phyloP scores from a whole-genome alignment of 2,888 invertebrate species.

The Pristionchus entomophagus region DNA sequence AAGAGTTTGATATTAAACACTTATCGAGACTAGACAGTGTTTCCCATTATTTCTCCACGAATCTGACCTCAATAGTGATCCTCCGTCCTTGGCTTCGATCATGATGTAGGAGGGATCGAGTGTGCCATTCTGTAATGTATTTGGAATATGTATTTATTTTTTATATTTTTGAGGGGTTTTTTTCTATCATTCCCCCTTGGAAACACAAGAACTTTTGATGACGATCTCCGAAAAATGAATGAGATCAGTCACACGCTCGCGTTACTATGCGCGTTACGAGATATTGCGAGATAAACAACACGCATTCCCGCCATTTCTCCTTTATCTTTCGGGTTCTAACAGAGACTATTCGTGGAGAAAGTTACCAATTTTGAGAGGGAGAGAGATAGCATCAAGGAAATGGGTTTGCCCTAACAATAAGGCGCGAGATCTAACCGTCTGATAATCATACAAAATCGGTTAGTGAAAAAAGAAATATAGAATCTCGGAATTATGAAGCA shows the following conservation, averaged over 20 bases:
- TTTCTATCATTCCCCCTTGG: neutral
- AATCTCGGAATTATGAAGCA: too few relatives aligned
- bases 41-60: too few relatives aligned
- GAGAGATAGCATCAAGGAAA: neutral
- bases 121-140: slow-evolving; percentile 65
- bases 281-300: too few relatives aligned
- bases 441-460: too few relatives aligned
- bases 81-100: slow-evolving; percentile 68
- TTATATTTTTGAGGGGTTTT: neutral
- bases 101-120: slow-evolving; percentile 72
- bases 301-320: neutral
- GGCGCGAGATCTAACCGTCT: too few relatives aligned
- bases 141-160: neutral
- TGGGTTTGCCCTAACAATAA: too few relatives aligned
- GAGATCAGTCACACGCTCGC: too few relatives aligned
- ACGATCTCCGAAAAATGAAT: neutral
- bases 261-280: neutral
- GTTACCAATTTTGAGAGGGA: neutral
- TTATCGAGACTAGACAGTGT: neutral
- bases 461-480: too few relatives aligned
- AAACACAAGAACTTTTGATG: too few relatives aligned
- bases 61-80: slow-evolving; percentile 61
- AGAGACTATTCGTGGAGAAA: neutral
- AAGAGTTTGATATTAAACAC: too few relatives aligned
- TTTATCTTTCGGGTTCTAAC: neutral